Base-by-base conservation (phyloP, 2,113 vertebrate genomes). In the Burhinus oedicnemus region DNA sequence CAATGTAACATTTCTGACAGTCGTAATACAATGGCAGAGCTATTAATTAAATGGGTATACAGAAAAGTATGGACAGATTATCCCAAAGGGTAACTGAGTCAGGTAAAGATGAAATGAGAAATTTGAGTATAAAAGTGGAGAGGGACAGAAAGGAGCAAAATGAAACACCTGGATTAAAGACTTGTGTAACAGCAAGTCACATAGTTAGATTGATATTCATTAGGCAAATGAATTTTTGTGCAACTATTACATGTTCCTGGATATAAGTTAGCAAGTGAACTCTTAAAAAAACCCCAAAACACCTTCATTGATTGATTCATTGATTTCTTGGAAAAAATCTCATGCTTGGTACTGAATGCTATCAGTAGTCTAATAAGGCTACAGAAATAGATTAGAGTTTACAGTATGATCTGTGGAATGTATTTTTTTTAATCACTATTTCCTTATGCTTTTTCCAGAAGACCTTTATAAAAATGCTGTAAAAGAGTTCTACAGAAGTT, bases 81-180 rank as follows among this genome's bases (percentile, higher is more conserved):
- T 94, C 89, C 89, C 93, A 93, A 94, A 97, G 83, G 87, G 91
- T 97, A 97, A 95, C 95, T 94, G 96, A 97, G 94, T 95, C 88
- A 93, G 71, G 89, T 96, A 93, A 96, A 97, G 90, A 90, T 72
- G 88, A 96, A 97, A 96, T 97, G 89, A 94, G 94, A 95, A 97
- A 95, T 94, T 90, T 89, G 93, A 97, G 81, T 58, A 79, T 71
- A 47, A 62, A 97, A 95, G 70, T 80, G 70, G 87, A 85, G 72
- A 44, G 34, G n/a, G 93, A 91, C 40, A 95, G 36, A 88, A 91
- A 97, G 68, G 72, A 93, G 58, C 51, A 80, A 95, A 89, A 61
- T 65, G 52, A 92, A 97, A 74, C 68, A 78, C 30, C 65, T 81
- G 57, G 9, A 13, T 68, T 89, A 81, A 89, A 94, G 82, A 90